These are phyloP conservation scores for Malacoraja senta DNA, from an alignment of 2,797 vertebrate genomes.

Conservation along the genomic window DNA sequence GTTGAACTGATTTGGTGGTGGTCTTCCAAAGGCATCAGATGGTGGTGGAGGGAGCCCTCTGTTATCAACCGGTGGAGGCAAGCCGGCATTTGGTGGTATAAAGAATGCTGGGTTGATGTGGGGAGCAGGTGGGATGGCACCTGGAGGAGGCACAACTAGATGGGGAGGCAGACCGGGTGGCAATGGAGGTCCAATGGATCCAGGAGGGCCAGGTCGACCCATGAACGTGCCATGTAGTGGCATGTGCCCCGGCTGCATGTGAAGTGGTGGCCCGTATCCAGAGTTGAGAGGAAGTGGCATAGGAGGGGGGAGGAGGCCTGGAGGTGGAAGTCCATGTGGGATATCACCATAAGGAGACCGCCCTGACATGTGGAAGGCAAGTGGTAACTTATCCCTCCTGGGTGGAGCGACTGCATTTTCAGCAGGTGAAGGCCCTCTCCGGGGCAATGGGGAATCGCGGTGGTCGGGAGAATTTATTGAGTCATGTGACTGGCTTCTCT, in stretches of 20 bases:
- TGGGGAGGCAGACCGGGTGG: constrained; percentile 64
- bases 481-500: constrained; percentile 36
- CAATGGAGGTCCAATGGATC: constrained; percentile 52
- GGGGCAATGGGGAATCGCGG: constrained; percentile 27
- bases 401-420: constrained; percentile 24
- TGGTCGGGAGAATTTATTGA: constrained; percentile 23
- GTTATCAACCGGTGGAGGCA: not conserved
- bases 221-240: constrained; percentile 20
- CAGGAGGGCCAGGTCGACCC: constrained; percentile 7
- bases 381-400: constrained; percentile 33
- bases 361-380: not conserved
- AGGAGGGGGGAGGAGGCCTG: constrained; percentile 24
- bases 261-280: constrained; percentile 27
- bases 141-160: constrained; percentile 54
- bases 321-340: constrained; percentile 22
- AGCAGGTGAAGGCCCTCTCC: constrained; percentile 32
- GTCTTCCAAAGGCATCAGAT: constrained; percentile 15
- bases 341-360: constrained; percentile 21
- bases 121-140: constrained; percentile 60
- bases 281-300: constrained; percentile 15
- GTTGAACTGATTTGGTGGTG: constrained; percentile 14
- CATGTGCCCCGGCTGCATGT: not conserved
- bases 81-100: constrained; percentile 52
- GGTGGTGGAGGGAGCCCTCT: constrained; percentile 20
- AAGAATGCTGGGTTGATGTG: constrained; percentile 84